Evolutionary conservation across 2,888 invertebrate species (phyloP), one percentile per base, ranked within the genome.

Genomic region (Tenthredo amoena): DNA sequence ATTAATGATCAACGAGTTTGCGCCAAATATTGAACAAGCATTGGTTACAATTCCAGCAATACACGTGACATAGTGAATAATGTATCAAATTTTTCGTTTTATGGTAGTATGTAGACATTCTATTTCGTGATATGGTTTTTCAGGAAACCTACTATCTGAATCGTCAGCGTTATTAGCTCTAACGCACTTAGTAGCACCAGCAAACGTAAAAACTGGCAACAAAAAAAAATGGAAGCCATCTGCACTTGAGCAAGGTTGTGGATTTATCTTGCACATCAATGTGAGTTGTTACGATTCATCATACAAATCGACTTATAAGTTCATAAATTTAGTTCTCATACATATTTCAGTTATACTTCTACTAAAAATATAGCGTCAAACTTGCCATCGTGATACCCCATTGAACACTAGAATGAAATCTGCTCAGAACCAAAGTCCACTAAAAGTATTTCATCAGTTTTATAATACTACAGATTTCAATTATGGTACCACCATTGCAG

Each of bases 211-310:
- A 68, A 68, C 68, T 68, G 68, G 34, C 68, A 68, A 68, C 6
- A 68, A 68, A 34, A 68, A 68, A 10, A 68, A 68, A 15, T 68
- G 68, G 34, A 68, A 68, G 68, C 68, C 68, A 68, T 68, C 34
- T 26, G 68, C 68, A 68, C 31, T 68, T 4, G 68, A 68, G 34
- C 34, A 68, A 37, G 68, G 68, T 18, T 68, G 15, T 34, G 68
- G 68, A 68, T 68, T 68, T 31, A 68, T 68, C 34, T 68, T 68
- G 18, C 68, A 68, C 18, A 15, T 68, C 10, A 68, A 68, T 68
- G 68, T 68, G 15, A 34, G 68, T 68, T 21, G n/a, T 65, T 68
- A 34, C 31, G 34, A 34, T 68, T 68, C 2, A 68, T 68, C 68
- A 68, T 68, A 26, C 34, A 68, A 34, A 68, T 68, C 34, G n/a